Percentiles rank a stretch among this genome's conserved stretches.
Conservation (phyloP, 2,888 invertebrate genomes). For the Drosophila putrida region DNA sequence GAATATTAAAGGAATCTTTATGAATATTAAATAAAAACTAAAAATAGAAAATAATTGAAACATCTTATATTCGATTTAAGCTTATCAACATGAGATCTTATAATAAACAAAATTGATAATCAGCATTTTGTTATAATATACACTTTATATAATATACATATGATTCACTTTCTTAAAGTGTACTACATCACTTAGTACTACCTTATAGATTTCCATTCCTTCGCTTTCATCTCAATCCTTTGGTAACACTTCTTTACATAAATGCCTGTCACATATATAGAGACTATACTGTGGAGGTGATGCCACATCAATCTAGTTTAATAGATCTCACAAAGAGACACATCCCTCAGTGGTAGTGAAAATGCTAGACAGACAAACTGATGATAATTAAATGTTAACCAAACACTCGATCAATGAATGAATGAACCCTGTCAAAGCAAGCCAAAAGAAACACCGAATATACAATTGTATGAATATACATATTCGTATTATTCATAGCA, state of each 20-base stretch:
- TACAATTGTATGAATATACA: neutral
- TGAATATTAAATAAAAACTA: neutral
- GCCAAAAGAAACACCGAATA: slow-evolving; percentile 8
- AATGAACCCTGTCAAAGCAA: slow-evolving; percentile 32
- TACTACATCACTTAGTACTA: too few species aligned
- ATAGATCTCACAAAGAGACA: neutral
- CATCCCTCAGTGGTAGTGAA: neutral
- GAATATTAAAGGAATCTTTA: too few species aligned
- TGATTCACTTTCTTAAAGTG: too few species aligned
- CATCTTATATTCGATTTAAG: neutral
- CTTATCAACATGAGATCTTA: neutral
- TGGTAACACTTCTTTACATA: too few species aligned
- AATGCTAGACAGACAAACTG: neutral
- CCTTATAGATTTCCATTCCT: too few species aligned
- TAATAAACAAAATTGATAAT: neutral
- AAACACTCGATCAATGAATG: slow-evolving; percentile 39
- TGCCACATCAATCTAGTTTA: slow-evolving; percentile 5
- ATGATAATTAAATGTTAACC: neutral
- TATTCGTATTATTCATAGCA: slow-evolving; percentile 9
- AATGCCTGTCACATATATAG: neutral
- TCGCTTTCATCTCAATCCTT: too few species aligned
- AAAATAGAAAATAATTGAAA: neutral
- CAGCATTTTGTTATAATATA: too few species aligned
- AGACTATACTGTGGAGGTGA: neutral
- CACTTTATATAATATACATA: too few species aligned